These are phyloP conservation scores for Threskiornis aethiopicus DNA, from an alignment of 2,797 vertebrate genomes.

Conservation along the genomic window DNA sequence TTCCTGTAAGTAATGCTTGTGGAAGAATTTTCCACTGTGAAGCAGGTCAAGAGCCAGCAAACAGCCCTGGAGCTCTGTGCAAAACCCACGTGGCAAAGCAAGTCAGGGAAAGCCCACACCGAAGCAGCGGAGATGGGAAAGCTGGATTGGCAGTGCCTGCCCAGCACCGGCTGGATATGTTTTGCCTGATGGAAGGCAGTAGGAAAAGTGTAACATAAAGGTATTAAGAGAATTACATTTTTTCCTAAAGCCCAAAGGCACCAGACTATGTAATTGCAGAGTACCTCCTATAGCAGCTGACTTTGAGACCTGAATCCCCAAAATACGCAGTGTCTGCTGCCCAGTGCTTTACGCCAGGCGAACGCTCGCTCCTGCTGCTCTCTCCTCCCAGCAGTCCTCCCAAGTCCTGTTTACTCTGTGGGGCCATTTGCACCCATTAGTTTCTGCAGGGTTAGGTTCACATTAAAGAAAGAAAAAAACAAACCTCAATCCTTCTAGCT, in stretches of 20 bases:
- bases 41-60: slow-evolving; percentile 12
- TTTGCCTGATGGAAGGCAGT: background rate
- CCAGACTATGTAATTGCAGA: background rate
- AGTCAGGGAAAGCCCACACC: background rate
- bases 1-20: slow-evolving; percentile 42
- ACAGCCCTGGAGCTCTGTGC: background rate
- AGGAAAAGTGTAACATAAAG: background rate
- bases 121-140: background rate
- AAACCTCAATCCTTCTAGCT: background rate
- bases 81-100: background rate
- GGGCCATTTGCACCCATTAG: background rate
- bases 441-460: background rate
- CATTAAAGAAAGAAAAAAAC: background rate
- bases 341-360: accelerated
- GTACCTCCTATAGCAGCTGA: background rate
- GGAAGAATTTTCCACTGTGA: slow-evolving; percentile 59
- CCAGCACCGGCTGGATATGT: accelerated
- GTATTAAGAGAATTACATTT: background rate
- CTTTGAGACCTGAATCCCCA: background rate
- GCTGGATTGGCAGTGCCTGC: background rate
- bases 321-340: background rate
- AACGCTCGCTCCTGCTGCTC: background rate
- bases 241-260: background rate
- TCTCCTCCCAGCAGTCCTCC: background rate
- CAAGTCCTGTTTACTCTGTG: background rate